These are phyloP conservation scores for Halcyon malimbica DNA, from an alignment of 2,113 vertebrate genomes.

Conservation along the genomic window DNA sequence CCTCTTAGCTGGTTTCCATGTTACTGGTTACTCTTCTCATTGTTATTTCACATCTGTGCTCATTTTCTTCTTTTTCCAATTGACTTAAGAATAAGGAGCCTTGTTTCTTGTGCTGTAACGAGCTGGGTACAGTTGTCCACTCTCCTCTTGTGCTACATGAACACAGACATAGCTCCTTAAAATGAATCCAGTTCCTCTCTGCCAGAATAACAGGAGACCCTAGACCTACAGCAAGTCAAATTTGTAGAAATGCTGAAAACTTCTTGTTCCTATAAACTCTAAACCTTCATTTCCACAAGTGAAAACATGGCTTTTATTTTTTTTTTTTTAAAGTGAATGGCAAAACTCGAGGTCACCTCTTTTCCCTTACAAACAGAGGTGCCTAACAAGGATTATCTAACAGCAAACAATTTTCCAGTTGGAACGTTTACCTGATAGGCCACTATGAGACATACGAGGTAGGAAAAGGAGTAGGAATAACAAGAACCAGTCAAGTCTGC, in stretches of 20 bases:
- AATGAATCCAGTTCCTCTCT: background rate
- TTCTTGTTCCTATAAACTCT: background rate
- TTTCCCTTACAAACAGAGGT: background rate
- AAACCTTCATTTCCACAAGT: background rate
- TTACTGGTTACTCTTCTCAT: background rate
- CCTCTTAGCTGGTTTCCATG: background rate
- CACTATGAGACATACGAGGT: background rate
- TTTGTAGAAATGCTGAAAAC: background rate
- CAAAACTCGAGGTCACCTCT: background rate
- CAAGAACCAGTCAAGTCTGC: background rate
- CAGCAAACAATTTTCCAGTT: background rate
- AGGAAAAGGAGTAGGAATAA: background rate
- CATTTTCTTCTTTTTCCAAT: background rate
- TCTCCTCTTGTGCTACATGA: background rate
- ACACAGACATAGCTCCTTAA: background rate
- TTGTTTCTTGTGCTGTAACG: background rate
- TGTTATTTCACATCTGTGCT: background rate
- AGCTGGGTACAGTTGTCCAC: background rate
- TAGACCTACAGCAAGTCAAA: background rate
- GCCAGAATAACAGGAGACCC: background rate
- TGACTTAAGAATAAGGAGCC: background rate
- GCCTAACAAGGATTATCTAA: background rate
- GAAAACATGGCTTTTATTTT: background rate
- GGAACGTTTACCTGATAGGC: background rate
- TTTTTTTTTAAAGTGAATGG: background rate